Conservation (phyloP, 2,797 vertebrate genomes). For the Lagocephalus sceleratus region DNA sequence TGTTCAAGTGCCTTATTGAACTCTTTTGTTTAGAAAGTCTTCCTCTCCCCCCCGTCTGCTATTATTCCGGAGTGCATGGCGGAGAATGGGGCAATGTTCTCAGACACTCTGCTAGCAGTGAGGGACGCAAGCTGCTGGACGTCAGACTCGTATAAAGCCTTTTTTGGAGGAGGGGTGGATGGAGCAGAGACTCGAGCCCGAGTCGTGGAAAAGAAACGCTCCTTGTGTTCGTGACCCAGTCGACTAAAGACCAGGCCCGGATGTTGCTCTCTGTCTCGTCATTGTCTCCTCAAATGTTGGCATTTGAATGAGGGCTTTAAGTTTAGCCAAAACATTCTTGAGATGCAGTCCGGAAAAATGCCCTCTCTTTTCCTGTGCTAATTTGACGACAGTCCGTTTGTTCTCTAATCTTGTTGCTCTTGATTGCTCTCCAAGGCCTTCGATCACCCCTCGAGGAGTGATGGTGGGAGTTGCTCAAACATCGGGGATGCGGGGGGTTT, state of each 20-base stretch:
- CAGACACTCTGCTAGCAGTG: slow-evolving; percentile 52
- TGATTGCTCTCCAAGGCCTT: slow-evolving; percentile 48
- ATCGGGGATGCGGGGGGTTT: slow-evolving; percentile 38
- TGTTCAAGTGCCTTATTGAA: slow-evolving; percentile 49
- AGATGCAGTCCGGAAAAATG: slow-evolving; percentile 54
- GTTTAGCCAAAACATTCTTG: slow-evolving; percentile 72
- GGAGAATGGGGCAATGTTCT: slow-evolving; percentile 72
- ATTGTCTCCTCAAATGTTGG: slow-evolving; percentile 74
- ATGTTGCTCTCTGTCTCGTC: slow-evolving; percentile 66
- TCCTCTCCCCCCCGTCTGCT: slow-evolving; percentile 53
- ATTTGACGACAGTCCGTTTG: slow-evolving; percentile 51
- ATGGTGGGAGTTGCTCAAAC: slow-evolving; percentile 34
- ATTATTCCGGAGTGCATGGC: slow-evolving; percentile 50
- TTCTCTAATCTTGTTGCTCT: slow-evolving; percentile 48
- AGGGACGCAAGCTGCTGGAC: slow-evolving; percentile 71
- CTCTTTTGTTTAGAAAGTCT: slow-evolving; percentile 54
- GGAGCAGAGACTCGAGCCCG: slow-evolving; percentile 43
- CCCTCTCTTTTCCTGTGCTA: slow-evolving; percentile 54
- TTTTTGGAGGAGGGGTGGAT: slow-evolving; percentile 33
- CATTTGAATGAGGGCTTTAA: slow-evolving; percentile 73
- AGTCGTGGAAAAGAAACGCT: slow-evolving; percentile 61
- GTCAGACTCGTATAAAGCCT: slow-evolving; percentile 62
- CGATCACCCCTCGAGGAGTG: slow-evolving; percentile 42
- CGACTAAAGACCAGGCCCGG: slow-evolving; percentile 60
- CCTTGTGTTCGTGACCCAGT: slow-evolving; percentile 61